phyloP scores from a whole-genome alignment of 2,888 invertebrate genomes.

The Xanthorhoe spadicearia region DNA sequence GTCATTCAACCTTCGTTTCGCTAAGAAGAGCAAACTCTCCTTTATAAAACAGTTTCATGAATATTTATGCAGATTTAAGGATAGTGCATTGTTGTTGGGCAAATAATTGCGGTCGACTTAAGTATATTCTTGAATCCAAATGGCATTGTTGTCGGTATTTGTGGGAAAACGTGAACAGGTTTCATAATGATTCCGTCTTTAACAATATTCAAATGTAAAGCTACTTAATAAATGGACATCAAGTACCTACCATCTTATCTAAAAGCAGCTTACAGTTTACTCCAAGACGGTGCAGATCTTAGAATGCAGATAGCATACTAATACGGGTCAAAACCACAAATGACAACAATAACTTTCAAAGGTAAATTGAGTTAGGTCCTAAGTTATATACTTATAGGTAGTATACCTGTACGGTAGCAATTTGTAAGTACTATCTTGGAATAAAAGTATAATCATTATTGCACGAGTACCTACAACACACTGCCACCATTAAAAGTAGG shows the following conservation, averaged over 20 bases:
- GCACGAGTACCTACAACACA: too few relatives aligned
- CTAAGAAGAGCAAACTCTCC: slow-evolving; percentile 62
- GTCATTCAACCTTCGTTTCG: slow-evolving; percentile 64
- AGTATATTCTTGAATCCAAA: slow-evolving; percentile 63
- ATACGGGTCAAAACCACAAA: slow-evolving; percentile 17
- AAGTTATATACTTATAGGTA: not conserved
- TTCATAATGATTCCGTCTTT: slow-evolving; percentile 3
- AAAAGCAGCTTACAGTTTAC: slow-evolving; percentile 6
- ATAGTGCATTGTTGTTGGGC: slow-evolving; percentile 66
- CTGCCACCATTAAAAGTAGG: too few relatives aligned
- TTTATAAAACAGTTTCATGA: slow-evolving; percentile 71
- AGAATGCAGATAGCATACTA: slow-evolving; percentile 17
- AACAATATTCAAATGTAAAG: slow-evolving; percentile 10
- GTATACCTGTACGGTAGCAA: not conserved
- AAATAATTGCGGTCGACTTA: slow-evolving; percentile 61
- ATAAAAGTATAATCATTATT: not conserved
- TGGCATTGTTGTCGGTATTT: slow-evolving; percentile 52
- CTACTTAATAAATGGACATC: slow-evolving; percentile 3
- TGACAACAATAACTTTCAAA: slow-evolving; percentile 7
- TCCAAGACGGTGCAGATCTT: slow-evolving; percentile 2
- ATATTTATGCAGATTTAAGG: slow-evolving; percentile 74
- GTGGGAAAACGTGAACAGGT: slow-evolving; percentile 43
- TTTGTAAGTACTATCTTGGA: not conserved
- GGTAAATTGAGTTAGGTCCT: not conserved
- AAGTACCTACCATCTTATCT: slow-evolving; percentile 3